Percentiles rank a stretch among this genome's conserved stretches.
phyloP scores from a whole-genome alignment of 1,140 invertebrate species.

The Brachionus manjavacas region DNA sequence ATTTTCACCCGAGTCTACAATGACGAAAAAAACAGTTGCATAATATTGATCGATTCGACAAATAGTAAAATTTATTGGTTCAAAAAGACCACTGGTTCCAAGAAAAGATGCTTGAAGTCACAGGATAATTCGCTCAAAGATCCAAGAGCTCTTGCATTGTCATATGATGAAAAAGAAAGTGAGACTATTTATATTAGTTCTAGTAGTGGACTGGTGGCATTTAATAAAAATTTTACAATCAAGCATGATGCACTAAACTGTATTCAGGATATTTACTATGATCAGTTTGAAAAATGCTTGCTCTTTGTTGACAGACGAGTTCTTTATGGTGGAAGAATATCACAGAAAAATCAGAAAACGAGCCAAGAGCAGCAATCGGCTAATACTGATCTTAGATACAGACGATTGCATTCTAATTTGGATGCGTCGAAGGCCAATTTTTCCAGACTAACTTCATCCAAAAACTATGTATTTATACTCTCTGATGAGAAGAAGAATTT shows the following conservation, averaged over 20 bases:
- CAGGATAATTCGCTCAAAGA: constrained; percentile 8
- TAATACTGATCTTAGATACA: constrained; percentile 27
- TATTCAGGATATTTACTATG: constrained; percentile 31
- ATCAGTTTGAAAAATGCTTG: constrained; percentile 12
- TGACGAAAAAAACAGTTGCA: constrained; percentile 8
- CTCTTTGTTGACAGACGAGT: neutral
- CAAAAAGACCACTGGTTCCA: constrained; percentile 17
- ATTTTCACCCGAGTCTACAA: constrained; percentile 27
- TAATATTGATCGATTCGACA: constrained; percentile 6
- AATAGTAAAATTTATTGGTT: constrained; percentile 42
- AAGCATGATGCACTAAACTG: neutral
- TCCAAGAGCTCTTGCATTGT: neutral
- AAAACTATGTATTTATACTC: constrained; percentile 16
- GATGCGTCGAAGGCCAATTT: neutral
- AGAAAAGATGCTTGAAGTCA: constrained; percentile 28
- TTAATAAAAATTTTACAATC: constrained; percentile 28
- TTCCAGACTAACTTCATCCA: neutral
- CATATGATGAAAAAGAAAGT: constrained; percentile 1
- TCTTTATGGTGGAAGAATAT: constrained; percentile 3
- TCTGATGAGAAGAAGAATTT: neutral
- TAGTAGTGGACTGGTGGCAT: neutral
- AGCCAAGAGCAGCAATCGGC: neutral
- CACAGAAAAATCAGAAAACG: neutral
- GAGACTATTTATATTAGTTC: constrained; percentile 16
- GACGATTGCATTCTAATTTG: neutral